Evolutionary conservation across 2,888 invertebrate genomes (phyloP), one percentile per base, ranked within the genome.

Genomic region (Oligia fasciuncula): DNA sequence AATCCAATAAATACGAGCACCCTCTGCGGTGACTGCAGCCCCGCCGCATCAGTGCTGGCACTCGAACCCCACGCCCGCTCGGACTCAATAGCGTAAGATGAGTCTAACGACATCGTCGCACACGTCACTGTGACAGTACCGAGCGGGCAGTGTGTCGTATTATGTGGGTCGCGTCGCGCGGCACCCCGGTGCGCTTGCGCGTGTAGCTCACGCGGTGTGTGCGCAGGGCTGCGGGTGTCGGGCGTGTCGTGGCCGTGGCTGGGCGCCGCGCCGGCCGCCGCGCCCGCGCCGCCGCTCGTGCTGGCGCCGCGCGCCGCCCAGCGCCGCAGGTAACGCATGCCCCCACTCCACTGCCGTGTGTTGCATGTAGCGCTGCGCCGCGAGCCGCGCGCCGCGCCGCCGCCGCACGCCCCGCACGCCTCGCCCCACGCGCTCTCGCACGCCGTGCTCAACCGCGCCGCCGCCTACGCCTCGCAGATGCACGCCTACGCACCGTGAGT

Each of bases 401-500:
- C 97, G 76, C 80, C 49, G 67, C 65, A 68, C 85, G 86, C 88
- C 91, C 43, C 43, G 84, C 87, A 83, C 91, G 87, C 97, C 97
- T 93, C 87, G 86, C 97, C 87, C 91, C 81, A 92, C 98, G 98
- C 93, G 84, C 97, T 98, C 92, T 97, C 98, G 94, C 98, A 98
- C 97, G 98, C 98, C 98, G 97, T 98, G 98, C 95, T 94, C 94
- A 94, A 93, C 92, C 93, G 98, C 98, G 97, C 98, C 85, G 97
- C 98, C 90, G 98, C 98, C 94, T 97, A 97, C 93, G 98, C 98
- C 92, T 97, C 98, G 94, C 98, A 98, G 94, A 97, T 98, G 96
- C 98, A 98, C 97, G 98, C 99, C 94, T 99, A 98, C 97, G 98
- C 99, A 96, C 98, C 98, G 98, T 98, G 98, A 98, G 98, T 98